Evolutionary conservation across 2,113 vertebrate species (phyloP), one percentile per base, ranked within the genome.

Genomic region (Lucifuga dentata): DNA sequence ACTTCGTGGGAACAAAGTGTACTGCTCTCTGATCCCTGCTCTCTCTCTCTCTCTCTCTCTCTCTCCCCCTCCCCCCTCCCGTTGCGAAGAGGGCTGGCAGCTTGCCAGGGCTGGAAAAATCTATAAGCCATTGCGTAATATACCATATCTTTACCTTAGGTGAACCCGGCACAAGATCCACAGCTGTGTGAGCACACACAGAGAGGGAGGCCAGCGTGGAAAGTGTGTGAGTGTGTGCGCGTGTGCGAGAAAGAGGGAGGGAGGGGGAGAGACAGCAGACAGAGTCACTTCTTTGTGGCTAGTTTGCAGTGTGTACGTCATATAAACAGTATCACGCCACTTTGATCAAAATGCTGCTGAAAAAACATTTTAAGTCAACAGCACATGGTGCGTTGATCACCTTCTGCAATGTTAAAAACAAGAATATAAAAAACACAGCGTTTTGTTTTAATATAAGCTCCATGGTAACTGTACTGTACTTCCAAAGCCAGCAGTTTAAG

Each of bases 121-220:
- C 90, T 92, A 92, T 92, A 91, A 90, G 78, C 90, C 85, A 77
- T 92, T 92, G 90, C 88, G 86, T 88, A 91, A 92, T 86, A 86
- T 90, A 90, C 79, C 86, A 88, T 91, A 91, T 92, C 90, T 91
- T 91, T 92, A 90, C 91, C 91, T 91, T 81, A 76, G 83, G 82
- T 91, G 89, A 92, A 92, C 91, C 83, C 85, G 45, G 68, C 2
- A 9, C 82, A 86, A 87, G 82, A 86, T 83, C 72, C 77, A 87
- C 88, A 91, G 89, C 87, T 90, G 89, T 85, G 86, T 70, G 77
- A 80, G 77, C 53, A 35, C 68, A 77, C 72, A 70, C 62, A 84
- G 57, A 79, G 73, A 29, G 50, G 11, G 24, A 23, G 51, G 35
- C 29, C 26, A 33, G 41, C 44, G n/a, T 12, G 38, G 45, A 59